Evolutionary conservation across 2,113 vertebrate genomes (phyloP).

Genomic region (Zosterops japonicus): DNA sequence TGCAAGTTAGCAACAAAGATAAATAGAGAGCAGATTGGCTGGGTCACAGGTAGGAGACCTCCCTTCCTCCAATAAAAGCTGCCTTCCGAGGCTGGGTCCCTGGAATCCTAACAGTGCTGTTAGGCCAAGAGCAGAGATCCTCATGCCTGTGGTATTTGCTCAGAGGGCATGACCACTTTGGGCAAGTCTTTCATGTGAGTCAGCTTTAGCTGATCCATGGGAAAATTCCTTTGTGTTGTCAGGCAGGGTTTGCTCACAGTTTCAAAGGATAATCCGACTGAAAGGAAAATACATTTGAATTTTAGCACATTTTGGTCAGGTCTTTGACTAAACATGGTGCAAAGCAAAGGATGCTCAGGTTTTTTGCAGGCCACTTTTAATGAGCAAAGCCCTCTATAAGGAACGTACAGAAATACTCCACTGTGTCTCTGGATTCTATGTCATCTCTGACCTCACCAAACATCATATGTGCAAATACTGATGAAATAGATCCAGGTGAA

Average conservation of each 20-base stretch:
- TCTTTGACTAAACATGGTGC: background rate
- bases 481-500: background rate
- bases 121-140: conserved; percentile 72
- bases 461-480: rapidly evolving
- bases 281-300: conserved; percentile 63
- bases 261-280: conserved; percentile 74
- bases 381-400: background rate
- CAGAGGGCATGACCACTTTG: conserved; percentile 82
- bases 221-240: conserved; percentile 84
- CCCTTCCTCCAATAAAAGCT: conserved; percentile 61
- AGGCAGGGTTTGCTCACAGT: conserved; percentile 76
- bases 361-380: background rate
- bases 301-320: conserved; percentile 21
- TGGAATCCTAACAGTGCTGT: conserved; percentile 68
- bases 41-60: conserved; percentile 41
- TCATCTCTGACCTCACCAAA: background rate
- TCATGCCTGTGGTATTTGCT: conserved; percentile 83
- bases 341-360: background rate
- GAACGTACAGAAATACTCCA: background rate
- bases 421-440: rapidly evolving
- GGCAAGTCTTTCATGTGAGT: conserved; percentile 83
- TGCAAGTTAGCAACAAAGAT: conserved; percentile 65
- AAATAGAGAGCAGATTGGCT: conserved; percentile 61
- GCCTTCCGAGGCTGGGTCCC: conserved; percentile 48
- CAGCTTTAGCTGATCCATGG: conserved; percentile 82